Conservation (phyloP, 30 jellyfish, hydroid and myxozoan species). For the Aurelia aurita complex sp. Pacific region DNA sequence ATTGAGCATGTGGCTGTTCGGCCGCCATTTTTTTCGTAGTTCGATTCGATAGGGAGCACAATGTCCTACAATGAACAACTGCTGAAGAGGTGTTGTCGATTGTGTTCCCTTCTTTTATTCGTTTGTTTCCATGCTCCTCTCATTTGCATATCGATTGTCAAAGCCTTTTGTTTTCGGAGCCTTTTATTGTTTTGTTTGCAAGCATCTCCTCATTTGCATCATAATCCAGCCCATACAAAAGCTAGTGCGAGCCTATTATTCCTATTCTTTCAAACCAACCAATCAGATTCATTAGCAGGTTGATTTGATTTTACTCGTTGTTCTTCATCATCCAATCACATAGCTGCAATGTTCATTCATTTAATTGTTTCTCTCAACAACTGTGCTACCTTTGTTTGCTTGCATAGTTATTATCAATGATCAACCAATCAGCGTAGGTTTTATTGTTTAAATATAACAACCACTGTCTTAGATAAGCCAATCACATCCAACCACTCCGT, state of each 20-base stretch:
- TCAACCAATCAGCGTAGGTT: conserved; percentile 15
- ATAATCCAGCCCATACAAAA: conserved; percentile 4
- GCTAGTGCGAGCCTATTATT: not conserved
- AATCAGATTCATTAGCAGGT: not conserved
- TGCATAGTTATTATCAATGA: not conserved
- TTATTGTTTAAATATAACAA: not conserved
- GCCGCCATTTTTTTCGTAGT: conserved; percentile 90
- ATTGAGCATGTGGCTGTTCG: conserved; percentile 80
- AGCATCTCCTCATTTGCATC: conserved; percentile 36
- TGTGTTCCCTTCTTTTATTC: conserved; percentile 70
- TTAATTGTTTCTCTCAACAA: conserved; percentile 11
- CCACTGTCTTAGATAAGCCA: no score
- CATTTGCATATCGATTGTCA: conserved; percentile 65
- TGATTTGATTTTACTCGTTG: not conserved
- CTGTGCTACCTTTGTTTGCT: not conserved
- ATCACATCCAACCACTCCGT: no score
- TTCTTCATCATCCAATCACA: not conserved
- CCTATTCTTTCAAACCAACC: not conserved
- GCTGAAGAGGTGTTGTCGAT: conserved; percentile 82
- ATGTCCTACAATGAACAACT: conserved; percentile 80
- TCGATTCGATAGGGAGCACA: conserved; percentile 39
- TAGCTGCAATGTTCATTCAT: not conserved
- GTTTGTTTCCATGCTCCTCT: conserved; percentile 61
- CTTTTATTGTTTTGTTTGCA: conserved; percentile 30
- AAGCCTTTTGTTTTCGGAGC: conserved; percentile 26